These are phyloP conservation scores for Phenacoccus solenopsis DNA, from an alignment of 1,140 invertebrate species.

Conservation along the genomic window DNA sequence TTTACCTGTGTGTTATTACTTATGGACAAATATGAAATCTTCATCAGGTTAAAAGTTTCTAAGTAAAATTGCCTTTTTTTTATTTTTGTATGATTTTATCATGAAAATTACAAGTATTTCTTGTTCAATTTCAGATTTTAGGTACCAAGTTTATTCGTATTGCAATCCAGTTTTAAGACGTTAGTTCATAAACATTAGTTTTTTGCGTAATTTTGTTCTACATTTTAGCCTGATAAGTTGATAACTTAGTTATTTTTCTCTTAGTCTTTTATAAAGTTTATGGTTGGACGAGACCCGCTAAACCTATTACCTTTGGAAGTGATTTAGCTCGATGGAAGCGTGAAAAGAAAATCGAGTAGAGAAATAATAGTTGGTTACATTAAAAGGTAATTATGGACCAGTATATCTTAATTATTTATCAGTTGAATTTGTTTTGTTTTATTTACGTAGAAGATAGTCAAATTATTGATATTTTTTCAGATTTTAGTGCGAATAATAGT, in stretches of 20 bases:
- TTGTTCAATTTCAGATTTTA: neutral
- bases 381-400: too few species aligned
- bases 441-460: constrained; percentile 81
- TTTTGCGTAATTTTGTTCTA: too few species aligned
- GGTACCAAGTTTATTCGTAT: neutral
- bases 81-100: too few species aligned
- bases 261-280: neutral
- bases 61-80: too few species aligned
- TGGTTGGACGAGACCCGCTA: neutral
- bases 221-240: too few species aligned
- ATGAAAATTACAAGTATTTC: too few species aligned
- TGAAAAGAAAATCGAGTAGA: neutral
- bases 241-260: neutral
- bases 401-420: too few species aligned
- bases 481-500: constrained; percentile 15
- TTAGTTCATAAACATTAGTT: too few species aligned
- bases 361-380: neutral
- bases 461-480: constrained; percentile 18
- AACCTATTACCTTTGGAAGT: neutral
- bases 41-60: too few species aligned
- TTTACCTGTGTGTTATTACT: too few species aligned
- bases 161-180: neutral
- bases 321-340: neutral
- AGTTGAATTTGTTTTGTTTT: too few species aligned
- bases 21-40: too few species aligned